phyloP scores from a whole-genome alignment of 2,113 vertebrate species.

The Penelope pileata region DNA sequence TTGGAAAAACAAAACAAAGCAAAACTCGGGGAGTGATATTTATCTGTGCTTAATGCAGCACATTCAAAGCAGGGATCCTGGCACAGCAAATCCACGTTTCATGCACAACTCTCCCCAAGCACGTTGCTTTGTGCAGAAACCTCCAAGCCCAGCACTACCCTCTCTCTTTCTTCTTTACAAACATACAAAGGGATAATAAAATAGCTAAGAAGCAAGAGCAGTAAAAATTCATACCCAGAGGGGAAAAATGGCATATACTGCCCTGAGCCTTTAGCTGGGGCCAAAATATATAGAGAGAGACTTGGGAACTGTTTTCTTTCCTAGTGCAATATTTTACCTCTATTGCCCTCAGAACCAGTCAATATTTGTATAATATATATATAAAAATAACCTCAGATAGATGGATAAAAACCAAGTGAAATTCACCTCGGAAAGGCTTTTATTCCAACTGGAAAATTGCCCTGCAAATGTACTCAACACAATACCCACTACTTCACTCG shows the following conservation, averaged over 20 bases:
- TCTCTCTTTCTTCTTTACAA: constrained; percentile 52
- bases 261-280: constrained; percentile 42
- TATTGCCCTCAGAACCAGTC: constrained; percentile 68
- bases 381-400: constrained; percentile 72
- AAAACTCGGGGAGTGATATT: not conserved
- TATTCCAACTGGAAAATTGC: constrained; percentile 77
- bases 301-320: constrained; percentile 62
- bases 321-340: constrained; percentile 62
- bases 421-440: constrained; percentile 71
- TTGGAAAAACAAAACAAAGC: not conserved
- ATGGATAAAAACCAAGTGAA: constrained; percentile 71
- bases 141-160: not conserved
- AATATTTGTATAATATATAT: constrained; percentile 75
- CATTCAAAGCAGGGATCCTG: constrained; percentile 14
- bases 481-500: constrained; percentile 75
- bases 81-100: not conserved
- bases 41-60: not conserved
- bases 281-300: constrained; percentile 49
- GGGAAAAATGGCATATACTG: constrained; percentile 58
- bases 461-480: constrained; percentile 74
- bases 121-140: not conserved
- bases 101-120: not conserved
- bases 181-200: constrained; percentile 69
- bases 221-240: constrained; percentile 52
- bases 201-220: constrained; percentile 55